Evolutionary conservation across 2,888 invertebrate species (phyloP).

Genomic region (Sphecodes monilicornis): DNA sequence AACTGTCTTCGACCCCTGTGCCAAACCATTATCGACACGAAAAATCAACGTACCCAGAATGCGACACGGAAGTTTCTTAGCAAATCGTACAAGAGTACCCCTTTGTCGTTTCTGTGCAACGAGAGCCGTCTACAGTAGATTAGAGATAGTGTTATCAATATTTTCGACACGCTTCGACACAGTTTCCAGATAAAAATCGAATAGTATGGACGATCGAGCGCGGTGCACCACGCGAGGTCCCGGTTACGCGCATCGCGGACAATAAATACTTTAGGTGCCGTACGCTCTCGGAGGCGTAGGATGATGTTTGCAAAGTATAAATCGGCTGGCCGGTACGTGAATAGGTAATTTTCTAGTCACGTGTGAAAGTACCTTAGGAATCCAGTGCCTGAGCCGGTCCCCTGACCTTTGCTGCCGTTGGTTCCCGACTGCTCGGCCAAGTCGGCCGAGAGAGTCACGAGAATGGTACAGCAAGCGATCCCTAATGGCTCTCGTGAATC

Average conservation of each 20-base stretch:
- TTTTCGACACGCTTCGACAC: not conserved
- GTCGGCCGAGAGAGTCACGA: constrained; percentile 36
- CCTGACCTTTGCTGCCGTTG: constrained; percentile 76
- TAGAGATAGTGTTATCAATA: not conserved
- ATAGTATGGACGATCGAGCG: not conserved
- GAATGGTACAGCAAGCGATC: constrained; percentile 38
- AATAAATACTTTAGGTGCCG: constrained; percentile 28
- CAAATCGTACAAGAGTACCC: no score
- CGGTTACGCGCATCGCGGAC: not conserved
- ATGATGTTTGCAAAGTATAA: constrained; percentile 68
- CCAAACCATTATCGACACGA: no score
- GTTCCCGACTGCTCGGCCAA: constrained; percentile 53
- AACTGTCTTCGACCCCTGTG: no score
- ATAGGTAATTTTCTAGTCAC: constrained; percentile 82
- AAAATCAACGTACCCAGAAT: no score
- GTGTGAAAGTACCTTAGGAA: constrained; percentile 83
- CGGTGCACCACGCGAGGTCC: not conserved
- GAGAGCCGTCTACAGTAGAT: not conserved
- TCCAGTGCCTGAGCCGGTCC: constrained; percentile 78
- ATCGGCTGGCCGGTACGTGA: constrained; percentile 67
- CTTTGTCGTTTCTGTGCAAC: not conserved
- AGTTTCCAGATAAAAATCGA: constrained; percentile 4
- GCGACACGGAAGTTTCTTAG: no score
- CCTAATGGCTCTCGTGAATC: constrained; percentile 36
- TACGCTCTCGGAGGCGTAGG: constrained; percentile 13